These are phyloP conservation scores for Hyppa rectilinea DNA, from an alignment of 2,888 invertebrate genomes.

Conservation along the genomic window DNA sequence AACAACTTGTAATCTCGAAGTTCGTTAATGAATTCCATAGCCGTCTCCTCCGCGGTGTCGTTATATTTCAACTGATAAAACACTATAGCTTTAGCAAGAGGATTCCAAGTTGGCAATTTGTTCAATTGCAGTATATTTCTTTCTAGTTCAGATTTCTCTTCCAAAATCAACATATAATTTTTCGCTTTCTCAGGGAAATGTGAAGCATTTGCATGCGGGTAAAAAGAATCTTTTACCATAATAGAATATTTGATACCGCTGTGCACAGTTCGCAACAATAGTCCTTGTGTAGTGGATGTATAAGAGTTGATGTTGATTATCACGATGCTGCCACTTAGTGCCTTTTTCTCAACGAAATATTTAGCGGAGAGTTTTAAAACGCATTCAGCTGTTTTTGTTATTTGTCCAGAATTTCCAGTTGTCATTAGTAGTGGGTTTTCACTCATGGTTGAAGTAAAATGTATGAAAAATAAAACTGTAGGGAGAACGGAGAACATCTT, in stretches of 20 bases:
- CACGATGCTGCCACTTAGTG: conserved; percentile 88
- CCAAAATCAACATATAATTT: conserved; percentile 89
- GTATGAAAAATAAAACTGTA: conserved; percentile 67
- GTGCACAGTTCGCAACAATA: conserved; percentile 86
- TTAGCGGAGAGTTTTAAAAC: conserved; percentile 89
- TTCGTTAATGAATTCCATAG: conserved; percentile 84
- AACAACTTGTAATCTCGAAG: conserved; percentile 82
- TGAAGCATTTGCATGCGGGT: conserved; percentile 87
- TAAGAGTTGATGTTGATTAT: conserved; percentile 88
- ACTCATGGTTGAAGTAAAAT: conserved; percentile 72
- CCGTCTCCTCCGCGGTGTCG: conserved; percentile 76
- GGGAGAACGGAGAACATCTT: conserved; percentile 70
- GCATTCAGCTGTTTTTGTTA: conserved; percentile 86
- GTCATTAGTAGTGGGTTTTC: conserved; percentile 82
- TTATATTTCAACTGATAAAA: conserved; percentile 81
- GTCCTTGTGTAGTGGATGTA: conserved; percentile 81
- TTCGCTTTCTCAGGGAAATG: conserved; percentile 90
- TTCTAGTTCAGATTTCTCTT: conserved; percentile 85
- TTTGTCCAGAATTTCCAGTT: conserved; percentile 80
- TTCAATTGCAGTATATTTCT: conserved; percentile 87
- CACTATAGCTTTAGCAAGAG: conserved; percentile 87
- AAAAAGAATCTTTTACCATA: conserved; percentile 89
- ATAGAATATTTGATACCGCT: conserved; percentile 86
- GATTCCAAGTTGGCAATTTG: conserved; percentile 89
- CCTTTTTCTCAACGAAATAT: conserved; percentile 89